Conservation (phyloP, 1,140 invertebrate genomes). For the Pissodes strobi region DNA sequence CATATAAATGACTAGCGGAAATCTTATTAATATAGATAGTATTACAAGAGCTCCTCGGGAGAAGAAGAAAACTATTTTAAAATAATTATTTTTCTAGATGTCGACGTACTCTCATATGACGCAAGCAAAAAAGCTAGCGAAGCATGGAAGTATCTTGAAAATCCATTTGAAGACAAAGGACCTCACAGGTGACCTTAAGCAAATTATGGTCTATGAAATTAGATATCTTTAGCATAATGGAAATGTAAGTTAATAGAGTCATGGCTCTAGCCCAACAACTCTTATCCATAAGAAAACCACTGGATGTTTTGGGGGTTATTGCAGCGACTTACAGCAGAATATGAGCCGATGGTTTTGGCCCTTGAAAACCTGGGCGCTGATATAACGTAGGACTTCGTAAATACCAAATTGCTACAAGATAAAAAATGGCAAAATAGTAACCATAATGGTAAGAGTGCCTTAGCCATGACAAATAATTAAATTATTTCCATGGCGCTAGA, state of each 20-base stretch:
- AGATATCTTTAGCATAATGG: constrained; percentile 21
- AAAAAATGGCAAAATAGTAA: constrained; percentile 42
- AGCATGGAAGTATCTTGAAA: constrained; percentile 29
- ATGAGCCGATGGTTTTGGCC: constrained; percentile 51
- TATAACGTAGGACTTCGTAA: constrained; percentile 46
- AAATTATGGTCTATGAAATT: constrained; percentile 35
- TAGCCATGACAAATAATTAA: constrained; percentile 11
- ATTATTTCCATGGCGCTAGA: constrained; percentile 31
- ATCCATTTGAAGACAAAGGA: constrained; percentile 28
- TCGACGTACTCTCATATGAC: constrained; percentile 26
- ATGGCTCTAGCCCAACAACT: constrained; percentile 26
- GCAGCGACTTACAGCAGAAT: constrained; percentile 41
- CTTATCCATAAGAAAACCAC: constrained; percentile 31
- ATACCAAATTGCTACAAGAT: constrained; percentile 50
- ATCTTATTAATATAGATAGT: not conserved
- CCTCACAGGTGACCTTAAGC: no score
- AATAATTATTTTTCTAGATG: constrained; percentile 33
- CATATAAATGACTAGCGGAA: constrained; percentile 15
- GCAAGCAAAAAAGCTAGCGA: constrained; percentile 16
- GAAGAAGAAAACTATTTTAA: constrained; percentile 23
- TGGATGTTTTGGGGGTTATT: constrained; percentile 45
- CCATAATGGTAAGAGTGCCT: constrained; percentile 1
- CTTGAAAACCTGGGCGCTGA: constrained; percentile 47
- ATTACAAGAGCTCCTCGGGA: constrained; percentile 9
- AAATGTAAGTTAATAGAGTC: no score